Evolutionary conservation across 2,113 vertebrate genomes (phyloP), one percentile per base, ranked within the genome.

Genomic region (Zosterops hypoxanthus): DNA sequence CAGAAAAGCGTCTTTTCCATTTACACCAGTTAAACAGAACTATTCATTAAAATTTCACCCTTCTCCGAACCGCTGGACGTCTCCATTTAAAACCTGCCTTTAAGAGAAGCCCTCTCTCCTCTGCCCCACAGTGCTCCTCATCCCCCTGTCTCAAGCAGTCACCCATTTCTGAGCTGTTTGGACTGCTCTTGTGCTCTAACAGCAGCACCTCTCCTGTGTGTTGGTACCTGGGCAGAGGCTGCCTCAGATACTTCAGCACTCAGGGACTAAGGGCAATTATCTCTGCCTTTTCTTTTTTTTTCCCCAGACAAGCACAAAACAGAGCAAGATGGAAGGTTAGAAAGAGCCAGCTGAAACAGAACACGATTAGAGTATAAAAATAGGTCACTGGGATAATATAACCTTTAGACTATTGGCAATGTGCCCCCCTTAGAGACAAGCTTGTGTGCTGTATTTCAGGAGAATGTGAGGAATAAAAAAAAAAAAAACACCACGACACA

Each of bases 381-480:
- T 97, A 97, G 95, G 94, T 97, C 96, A 97, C 90, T 96, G 78
- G 95, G 93, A 96, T 94, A 97, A 97, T 91, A 95, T 96, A 97
- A 97, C 97, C 94, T 97, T 97, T 97, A 95, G 90, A 96, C 93
- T 97, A 36, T 6, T 97, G 95, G 96, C 95, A 96, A 39, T 14
- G 72, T 83, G 95, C 93, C 93, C 82, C 92, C 72, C 85, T 95
- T 76, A 84, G 92, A 97, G 92, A 76, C 94, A 72, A 73, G 92
- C 55, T 77, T 76, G 73, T 3, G 41, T 89, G 88, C 94, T 92
- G 1, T 59, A 91, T 93, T 95, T 95, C 90, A 95, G 84, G 75
- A 96, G 77, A 84, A 95, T 34, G 83, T 82, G 90, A 90, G 44
- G 73, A 93, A 88, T 77, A 75, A 92, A 90, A 90, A 92, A 36